Conservation (phyloP, 2,113 vertebrate genomes). For the Gavialis gangeticus region DNA sequence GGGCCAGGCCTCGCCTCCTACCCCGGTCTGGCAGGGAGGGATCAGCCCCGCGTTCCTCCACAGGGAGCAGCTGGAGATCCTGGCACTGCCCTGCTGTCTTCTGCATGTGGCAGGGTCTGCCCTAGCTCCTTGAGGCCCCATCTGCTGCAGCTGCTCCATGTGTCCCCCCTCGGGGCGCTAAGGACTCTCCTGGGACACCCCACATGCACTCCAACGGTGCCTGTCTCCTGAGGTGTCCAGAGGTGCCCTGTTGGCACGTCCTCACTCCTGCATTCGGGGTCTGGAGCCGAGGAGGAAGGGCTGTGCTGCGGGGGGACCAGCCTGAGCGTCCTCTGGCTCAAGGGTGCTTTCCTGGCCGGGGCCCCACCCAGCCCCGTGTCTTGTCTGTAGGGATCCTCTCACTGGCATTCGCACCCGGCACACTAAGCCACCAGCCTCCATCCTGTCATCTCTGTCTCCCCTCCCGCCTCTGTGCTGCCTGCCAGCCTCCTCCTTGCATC, state of each 20-base stretch:
- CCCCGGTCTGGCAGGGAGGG: background rate
- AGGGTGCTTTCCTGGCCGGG: no score
- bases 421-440: no score
- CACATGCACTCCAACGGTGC: background rate
- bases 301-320: no score
- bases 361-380: background rate
- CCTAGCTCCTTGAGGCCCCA: accelerated
- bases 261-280: background rate
- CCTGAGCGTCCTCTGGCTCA: no score
- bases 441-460: no score
- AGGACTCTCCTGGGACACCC: background rate
- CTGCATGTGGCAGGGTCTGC: background rate
- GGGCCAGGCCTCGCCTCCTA: no score
- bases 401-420: no score
- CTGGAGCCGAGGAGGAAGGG: no score
- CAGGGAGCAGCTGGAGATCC: background rate
- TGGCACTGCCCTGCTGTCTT: background rate
- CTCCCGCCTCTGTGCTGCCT: accelerated
- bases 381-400: no score
- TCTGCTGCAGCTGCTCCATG: background rate
- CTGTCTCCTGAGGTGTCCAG: background rate
- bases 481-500: slow-evolving; percentile 38
- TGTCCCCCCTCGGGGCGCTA: background rate
- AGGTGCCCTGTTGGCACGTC: slow-evolving; percentile 7
- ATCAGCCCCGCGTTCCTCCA: accelerated